Evolutionary conservation across 1,140 invertebrate species (phyloP).

Genomic region (Drosophila tsacasi): DNA sequence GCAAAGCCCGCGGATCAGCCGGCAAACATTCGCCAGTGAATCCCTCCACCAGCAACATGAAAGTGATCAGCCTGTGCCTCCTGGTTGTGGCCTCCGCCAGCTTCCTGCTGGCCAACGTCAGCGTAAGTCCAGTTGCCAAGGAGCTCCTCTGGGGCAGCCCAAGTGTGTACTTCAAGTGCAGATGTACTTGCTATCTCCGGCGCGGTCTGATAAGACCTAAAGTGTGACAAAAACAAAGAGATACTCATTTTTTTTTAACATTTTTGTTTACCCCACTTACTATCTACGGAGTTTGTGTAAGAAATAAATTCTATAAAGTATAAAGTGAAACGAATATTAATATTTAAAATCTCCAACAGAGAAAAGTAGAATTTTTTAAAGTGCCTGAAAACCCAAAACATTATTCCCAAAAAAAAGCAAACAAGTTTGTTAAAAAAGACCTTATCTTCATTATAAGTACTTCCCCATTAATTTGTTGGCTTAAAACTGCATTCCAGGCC

Average conservation of each 20-base stretch:
- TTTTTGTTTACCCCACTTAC: too few relatives aligned
- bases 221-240: too few relatives aligned
- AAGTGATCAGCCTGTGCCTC: slow-evolving; percentile 52
- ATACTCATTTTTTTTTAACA: too few relatives aligned
- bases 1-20: slow-evolving; percentile 1
- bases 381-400: background rate
- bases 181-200: background rate
- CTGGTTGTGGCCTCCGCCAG: slow-evolving; percentile 50
- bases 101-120: slow-evolving; percentile 48
- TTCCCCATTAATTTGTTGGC: too few relatives aligned
- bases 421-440: too few relatives aligned
- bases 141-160: background rate
- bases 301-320: background rate
- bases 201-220: too few relatives aligned
- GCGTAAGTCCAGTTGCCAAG: slow-evolving; percentile 43
- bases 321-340: background rate
- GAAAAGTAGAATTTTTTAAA: background rate
- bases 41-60: slow-evolving; percentile 46
- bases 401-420: too few relatives aligned
- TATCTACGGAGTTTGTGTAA: background rate
- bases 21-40: slow-evolving; percentile 37
- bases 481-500: slow-evolving; percentile 14
- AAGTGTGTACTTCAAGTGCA: background rate
- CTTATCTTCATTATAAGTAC: too few relatives aligned
- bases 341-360: background rate